Base-by-base conservation (phyloP, 2,888 invertebrate species). In the Volucella zonaria region DNA sequence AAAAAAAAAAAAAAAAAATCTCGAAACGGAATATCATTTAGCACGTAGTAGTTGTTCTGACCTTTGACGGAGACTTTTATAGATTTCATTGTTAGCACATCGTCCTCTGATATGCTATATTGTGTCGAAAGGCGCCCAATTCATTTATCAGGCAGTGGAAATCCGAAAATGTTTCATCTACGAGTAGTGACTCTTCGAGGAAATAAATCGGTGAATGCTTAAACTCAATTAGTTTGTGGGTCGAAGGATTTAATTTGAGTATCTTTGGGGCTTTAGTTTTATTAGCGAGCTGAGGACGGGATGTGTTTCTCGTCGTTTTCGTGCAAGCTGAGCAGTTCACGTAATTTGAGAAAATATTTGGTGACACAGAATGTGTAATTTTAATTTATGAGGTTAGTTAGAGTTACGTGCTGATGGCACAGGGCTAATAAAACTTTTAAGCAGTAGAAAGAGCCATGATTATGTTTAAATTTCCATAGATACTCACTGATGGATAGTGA, bases 311-410 rank as follows among this genome's bases (percentile, higher is more conserved):
- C 40, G 3, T 52, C 6, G 31, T 56, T 70, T 61, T 31, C 15
- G 10, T 15, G 10, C 10, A 68, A 62, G 18, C 59, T 59, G 6
- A 23, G 43, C 58, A 10, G n/a, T 70, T 82, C 23, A 71, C 56
- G 68, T 78, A 73, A 78, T 68, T 82, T 62, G 51, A 62, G 67
- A 56, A 82, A 73, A 78, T 82, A 68, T 73, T 82, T 73, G 62
- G 58, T 68, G 56, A 67, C 67, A 58, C 11, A 51, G 82, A 78
- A 78, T 78, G 78, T 82, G 78, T 51, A 51, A 68, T 73, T 78
- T 78, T 62, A 82, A 74, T 73, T 82, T 58, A 78, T 68, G 45
- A 15, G 23, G 52, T 40, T 67, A 67, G 42, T 62, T 52, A 8
- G 40, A 52, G 18, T 40, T 14, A 31, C 31, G 31, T 31, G 31